Conservation (phyloP, 2,113 vertebrate genomes). For the Trichomycterus rosablanca region DNA sequence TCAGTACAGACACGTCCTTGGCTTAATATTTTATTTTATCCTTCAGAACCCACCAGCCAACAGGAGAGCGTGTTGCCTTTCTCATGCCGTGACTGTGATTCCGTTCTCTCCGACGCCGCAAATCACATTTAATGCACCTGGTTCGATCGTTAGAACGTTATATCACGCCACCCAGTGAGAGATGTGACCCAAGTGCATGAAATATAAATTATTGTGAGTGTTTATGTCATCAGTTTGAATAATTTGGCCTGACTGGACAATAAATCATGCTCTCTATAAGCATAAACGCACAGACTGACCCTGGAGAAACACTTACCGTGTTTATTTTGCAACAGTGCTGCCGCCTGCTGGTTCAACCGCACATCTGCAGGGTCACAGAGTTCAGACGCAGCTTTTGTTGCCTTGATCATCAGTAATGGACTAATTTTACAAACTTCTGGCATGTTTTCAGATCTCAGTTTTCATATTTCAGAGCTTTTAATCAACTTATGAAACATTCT, state of each 20-base stretch:
- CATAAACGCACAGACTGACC: constrained; percentile 2
- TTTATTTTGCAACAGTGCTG: constrained; percentile 41
- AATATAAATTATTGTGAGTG: neutral
- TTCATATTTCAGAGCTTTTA: neutral
- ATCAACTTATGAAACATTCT: neutral
- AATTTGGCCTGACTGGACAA: too few species aligned
- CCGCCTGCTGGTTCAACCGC: constrained; percentile 49
- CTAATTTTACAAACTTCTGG: too few species aligned
- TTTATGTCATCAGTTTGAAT: neutral
- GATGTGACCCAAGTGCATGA: neutral
- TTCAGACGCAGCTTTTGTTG: too few species aligned
- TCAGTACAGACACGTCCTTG: constrained; percentile 33
- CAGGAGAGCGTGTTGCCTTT: constrained; percentile 3
- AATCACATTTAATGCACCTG: constrained; percentile 8
- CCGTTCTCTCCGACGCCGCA: neutral
- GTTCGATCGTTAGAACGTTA: constrained; percentile 10
- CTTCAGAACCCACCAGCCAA: neutral
- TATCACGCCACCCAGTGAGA: constrained; percentile 1
- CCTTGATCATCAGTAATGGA: too few species aligned
- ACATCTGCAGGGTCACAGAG: neutral
- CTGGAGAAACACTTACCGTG: neutral
- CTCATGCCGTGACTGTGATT: constrained; percentile 19
- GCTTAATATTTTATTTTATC: constrained; percentile 17
- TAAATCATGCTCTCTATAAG: constrained; percentile 12
- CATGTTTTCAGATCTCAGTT: too few species aligned